Evolutionary conservation across 2,888 invertebrate species (phyloP), one percentile per base, ranked within the genome.

Genomic region (Phortica okadai): DNA sequence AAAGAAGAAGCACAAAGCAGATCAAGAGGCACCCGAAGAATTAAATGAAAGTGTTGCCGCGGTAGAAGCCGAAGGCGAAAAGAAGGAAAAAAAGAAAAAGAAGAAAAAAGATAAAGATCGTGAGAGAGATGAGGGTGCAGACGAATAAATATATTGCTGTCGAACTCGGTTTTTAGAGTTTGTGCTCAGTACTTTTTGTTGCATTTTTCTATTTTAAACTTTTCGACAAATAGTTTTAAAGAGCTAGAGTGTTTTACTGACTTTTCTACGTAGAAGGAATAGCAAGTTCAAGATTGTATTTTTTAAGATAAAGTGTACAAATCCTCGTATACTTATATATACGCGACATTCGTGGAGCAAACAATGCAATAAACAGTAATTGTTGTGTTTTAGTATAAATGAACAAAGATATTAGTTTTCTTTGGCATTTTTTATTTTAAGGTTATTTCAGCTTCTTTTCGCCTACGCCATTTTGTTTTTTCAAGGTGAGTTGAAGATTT

Each of bases 61-160:
- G 67, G 89, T 85, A 76, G 85, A 85, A 66, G 85, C 84, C 76
- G 77, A 66, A 66, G 90, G 93, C 73, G 92, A 87, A 25, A 87
- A 80, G 59, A 87, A 88, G 74, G 87, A 95, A 81, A 95, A 95
- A 91, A 95, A 95, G 90, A 95, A 95, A 90, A 95, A 95, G 92
- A 95, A 95, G 92, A 95, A 95, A 92, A 95, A 88, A 80, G 94
- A 94, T 88, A 94, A 94, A 91, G 93, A 94, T 78, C 93, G 93
- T 84, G 94, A 93, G 42, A 78, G 82, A 74, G 93, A 92, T 77
- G 93, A 92, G 62, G 93, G 92, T 75, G 83, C 89, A 79, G 88
- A 89, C 83, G 85, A 85, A 72, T 62, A 62, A 62, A 16, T 14
- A 33, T 50, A 50, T 41, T 42, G 41, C 11, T 14, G 33, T 41